Percentiles rank a stretch among this genome's conserved stretches.
These are phyloP conservation scores for Drosophila conformis DNA, from an alignment of 2,888 invertebrate species.

Conservation along the genomic window DNA sequence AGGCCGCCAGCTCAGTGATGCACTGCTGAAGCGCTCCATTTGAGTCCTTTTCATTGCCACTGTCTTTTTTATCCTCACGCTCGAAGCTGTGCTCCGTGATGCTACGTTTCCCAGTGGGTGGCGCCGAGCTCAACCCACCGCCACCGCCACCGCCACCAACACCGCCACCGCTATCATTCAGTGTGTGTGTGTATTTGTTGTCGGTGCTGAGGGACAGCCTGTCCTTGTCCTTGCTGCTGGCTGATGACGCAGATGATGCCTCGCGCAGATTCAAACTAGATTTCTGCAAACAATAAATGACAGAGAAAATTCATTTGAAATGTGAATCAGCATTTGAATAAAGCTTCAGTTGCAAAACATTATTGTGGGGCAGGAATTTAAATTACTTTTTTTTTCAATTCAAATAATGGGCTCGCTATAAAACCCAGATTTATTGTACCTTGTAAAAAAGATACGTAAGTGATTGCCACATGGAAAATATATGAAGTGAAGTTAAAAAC, in stretches of 20 bases:
- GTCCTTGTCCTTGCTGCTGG: conserved; percentile 70
- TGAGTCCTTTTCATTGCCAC: conserved; percentile 83
- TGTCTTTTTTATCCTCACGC: conserved; percentile 82
- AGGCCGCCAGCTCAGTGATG: conserved; percentile 89
- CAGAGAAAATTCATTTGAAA: neutral
- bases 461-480: neutral
- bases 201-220: conserved; percentile 81
- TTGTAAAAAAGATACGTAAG: neutral
- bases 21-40: conserved; percentile 87
- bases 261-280: conserved; percentile 83
- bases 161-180: conserved; percentile 44
- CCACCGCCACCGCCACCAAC: conserved; percentile 42
- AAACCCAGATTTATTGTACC: neutral
- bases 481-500: neutral
- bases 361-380: neutral
- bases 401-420: neutral
- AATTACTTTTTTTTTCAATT: neutral
- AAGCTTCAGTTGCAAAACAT: conserved; percentile 1
- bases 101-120: conserved; percentile 64
- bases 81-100: conserved; percentile 75
- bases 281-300: conserved; percentile 60
- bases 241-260: conserved; percentile 55
- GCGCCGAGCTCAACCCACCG: conserved; percentile 66
- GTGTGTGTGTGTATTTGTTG: conserved; percentile 80
- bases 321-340: conserved; percentile 1